Evolutionary conservation across 2,888 invertebrate genomes (phyloP).

Genomic region (Acanthosepion esculentum): DNA sequence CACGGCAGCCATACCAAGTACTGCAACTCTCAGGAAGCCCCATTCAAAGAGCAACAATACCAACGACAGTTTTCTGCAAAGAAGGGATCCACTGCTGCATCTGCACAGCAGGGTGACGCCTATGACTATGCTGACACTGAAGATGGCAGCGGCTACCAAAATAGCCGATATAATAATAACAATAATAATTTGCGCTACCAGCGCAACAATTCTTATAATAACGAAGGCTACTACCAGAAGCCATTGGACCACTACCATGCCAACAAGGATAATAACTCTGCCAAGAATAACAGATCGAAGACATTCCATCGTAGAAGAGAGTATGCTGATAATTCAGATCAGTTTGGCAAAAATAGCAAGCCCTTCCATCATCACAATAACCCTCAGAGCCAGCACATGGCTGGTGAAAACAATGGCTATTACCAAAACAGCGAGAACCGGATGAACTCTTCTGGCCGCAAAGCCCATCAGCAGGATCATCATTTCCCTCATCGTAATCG

Average conservation of each 20-base stretch:
- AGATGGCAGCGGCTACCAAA: neutral
- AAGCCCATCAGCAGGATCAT: constrained; percentile 33
- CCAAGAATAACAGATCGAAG: neutral
- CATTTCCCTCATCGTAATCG: constrained; percentile 16
- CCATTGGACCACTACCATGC: neutral
- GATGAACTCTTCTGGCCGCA: constrained; percentile 9
- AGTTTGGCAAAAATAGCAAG: neutral
- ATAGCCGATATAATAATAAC: neutral
- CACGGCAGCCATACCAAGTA: neutral
- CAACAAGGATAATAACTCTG: neutral
- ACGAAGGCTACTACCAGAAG: neutral
- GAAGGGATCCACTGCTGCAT: neutral
- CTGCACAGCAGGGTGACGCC: neutral
- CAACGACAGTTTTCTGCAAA: constrained; percentile 8
- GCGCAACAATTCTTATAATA: neutral
- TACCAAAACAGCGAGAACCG: neutral
- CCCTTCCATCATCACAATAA: neutral
- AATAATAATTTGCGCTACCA: neutral
- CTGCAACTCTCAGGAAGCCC: neutral
- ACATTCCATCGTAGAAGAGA: constrained; percentile 33
- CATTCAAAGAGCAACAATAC: constrained; percentile 33
- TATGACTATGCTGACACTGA: neutral
- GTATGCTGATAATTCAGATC: neutral
- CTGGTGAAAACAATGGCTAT: neutral
- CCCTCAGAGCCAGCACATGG: neutral